Conservation (phyloP, 2,797 vertebrate genomes). For the Macroramphosus scolopax region DNA sequence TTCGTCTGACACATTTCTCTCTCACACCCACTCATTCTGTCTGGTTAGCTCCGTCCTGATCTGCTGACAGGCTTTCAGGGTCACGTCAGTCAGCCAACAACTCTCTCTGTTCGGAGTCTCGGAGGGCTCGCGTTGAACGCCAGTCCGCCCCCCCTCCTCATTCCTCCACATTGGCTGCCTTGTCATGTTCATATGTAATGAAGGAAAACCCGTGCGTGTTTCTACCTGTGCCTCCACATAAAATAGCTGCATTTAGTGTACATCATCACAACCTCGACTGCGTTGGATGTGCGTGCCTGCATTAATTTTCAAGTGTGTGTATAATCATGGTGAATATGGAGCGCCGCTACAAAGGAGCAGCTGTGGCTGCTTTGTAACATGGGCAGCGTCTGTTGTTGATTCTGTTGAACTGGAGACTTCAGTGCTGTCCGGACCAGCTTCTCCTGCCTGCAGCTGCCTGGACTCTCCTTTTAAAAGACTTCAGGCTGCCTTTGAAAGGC, state of each 20-base stretch:
- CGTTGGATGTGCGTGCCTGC: constrained; percentile 6
- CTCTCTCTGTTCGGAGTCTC: too few relatives aligned
- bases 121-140: constrained; percentile 26
- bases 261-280: not conserved
- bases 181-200: constrained; percentile 9
- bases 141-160: constrained; percentile 13
- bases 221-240: not conserved
- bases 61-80: constrained; percentile 44
- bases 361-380: constrained; percentile 36
- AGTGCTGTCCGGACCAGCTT: constrained; percentile 3
- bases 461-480: constrained; percentile 22
- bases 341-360: constrained; percentile 42
- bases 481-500: constrained; percentile 19
- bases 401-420: constrained; percentile 19
- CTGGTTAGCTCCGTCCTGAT: constrained; percentile 25
- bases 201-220: not conserved
- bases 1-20: constrained; percentile 25
- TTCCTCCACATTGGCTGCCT: constrained; percentile 20
- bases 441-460: constrained; percentile 27
- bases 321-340: too few relatives aligned
- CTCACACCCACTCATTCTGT: constrained; percentile 30
- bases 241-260: constrained; percentile 1
- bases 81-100: constrained; percentile 26
- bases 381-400: constrained; percentile 43
- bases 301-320: constrained; percentile 14